Percentiles rank a stretch among this genome's conserved stretches.
These are phyloP conservation scores for Pelosia muscerda DNA, from an alignment of 2,888 invertebrate genomes.

Conservation along the genomic window DNA sequence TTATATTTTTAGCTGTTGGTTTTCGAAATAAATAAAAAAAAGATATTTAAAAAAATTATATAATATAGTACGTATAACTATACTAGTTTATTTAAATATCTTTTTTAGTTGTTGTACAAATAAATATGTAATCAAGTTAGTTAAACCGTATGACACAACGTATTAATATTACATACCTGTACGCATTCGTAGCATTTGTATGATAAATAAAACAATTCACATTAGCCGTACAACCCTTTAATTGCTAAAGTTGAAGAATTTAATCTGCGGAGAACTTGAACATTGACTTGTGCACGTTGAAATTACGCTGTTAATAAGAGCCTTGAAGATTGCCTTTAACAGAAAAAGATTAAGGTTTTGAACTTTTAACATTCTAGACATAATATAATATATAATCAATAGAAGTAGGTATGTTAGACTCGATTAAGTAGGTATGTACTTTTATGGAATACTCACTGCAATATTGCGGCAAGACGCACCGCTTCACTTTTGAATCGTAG, in stretches of 20 bases:
- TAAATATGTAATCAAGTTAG: no score
- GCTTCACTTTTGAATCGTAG: constrained; percentile 1
- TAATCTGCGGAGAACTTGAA: not conserved
- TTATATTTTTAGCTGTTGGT: no score
- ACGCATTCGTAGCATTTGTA: not conserved
- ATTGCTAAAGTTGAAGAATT: constrained; percentile 1
- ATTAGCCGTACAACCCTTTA: not conserved
- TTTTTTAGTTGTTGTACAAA: no score
- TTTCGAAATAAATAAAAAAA: no score
- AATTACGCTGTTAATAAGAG: not conserved
- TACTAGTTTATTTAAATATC: no score
- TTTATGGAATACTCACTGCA: not conserved
- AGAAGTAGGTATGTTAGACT: no score
- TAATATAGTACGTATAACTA: no score
- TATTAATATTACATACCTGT: no score
- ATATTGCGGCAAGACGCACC: not conserved
- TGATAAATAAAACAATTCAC: not conserved
- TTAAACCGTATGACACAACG: no score
- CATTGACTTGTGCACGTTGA: not conserved
- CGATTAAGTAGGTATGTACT: no score
- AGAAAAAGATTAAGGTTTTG: not conserved
- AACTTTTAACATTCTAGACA: not conserved
- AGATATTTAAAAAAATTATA: no score
- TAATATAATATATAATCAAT: no score
- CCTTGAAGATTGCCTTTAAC: not conserved